Conservation (phyloP, 1,140 invertebrate species). For the Nilaparvata lugens region DNA sequence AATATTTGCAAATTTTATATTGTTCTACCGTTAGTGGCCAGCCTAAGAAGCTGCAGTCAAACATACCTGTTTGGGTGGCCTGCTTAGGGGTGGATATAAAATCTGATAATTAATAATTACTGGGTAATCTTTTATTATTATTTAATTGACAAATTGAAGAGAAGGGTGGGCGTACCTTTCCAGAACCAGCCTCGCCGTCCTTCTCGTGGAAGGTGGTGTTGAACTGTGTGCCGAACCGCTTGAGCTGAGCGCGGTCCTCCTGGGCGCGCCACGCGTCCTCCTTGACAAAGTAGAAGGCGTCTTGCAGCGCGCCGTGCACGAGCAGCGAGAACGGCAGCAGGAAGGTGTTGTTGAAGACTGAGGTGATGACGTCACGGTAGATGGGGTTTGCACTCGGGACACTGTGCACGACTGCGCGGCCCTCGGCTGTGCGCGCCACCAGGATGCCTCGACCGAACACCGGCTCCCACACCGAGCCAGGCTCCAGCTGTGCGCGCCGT, state of each 20-base stretch:
- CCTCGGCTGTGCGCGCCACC: conserved; percentile 66
- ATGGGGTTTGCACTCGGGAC: conserved; percentile 80
- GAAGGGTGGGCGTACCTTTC: conserved; percentile 26
- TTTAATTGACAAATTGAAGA: too few species aligned
- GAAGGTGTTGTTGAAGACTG: conserved; percentile 85
- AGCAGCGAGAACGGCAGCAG: conserved; percentile 82
- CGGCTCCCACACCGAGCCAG: conserved; percentile 50
- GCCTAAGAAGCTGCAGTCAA: too few species aligned
- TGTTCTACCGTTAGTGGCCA: too few species aligned
- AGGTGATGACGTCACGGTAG: conserved; percentile 84
- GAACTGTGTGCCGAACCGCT: conserved; percentile 78
- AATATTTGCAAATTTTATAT: too few species aligned
- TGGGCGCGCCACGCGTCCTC: conserved; percentile 77
- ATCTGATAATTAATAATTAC: not conserved
- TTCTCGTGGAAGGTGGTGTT: conserved; percentile 89
- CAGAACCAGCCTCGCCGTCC: conserved; percentile 43
- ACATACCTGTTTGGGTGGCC: too few species aligned
- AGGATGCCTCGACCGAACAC: conserved; percentile 87
- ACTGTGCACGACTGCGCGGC: conserved; percentile 73
- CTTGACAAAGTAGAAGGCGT: conserved; percentile 93
- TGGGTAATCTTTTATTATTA: too few species aligned
- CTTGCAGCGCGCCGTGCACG: conserved; percentile 78
- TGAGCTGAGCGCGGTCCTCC: conserved; percentile 79
- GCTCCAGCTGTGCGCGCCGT: conserved; percentile 3
- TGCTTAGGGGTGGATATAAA: not conserved